Conservation (phyloP, 2,797 vertebrate genomes). For the Karalla daura region DNA sequence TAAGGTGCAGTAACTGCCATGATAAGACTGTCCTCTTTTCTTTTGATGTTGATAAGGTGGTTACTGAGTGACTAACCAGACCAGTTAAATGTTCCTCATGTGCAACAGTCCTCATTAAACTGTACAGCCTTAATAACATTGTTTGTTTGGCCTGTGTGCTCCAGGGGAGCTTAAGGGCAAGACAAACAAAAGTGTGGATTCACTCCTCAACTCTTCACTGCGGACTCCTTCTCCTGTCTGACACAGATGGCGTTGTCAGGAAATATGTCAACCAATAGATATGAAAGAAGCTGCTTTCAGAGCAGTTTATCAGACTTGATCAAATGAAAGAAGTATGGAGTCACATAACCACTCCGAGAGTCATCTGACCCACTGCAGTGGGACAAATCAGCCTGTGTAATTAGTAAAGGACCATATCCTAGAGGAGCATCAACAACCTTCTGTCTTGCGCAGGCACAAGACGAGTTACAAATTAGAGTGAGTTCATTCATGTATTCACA, state of each 20-base stretch:
- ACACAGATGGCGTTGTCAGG: not conserved
- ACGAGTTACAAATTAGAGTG: conserved; percentile 9
- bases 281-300: not conserved
- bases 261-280: not conserved
- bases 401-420: conserved; percentile 15
- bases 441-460: conserved; percentile 23
- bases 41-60: conserved; percentile 69
- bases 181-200: not conserved
- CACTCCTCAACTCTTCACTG: not conserved
- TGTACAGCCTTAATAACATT: conserved; percentile 38
- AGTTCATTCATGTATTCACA: conserved; percentile 1
- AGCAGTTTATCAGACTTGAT: not conserved
- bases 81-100: conserved; percentile 30
- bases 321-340: not conserved
- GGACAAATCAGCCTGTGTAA: conserved; percentile 46
- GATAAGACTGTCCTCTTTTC: conserved; percentile 62
- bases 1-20: conserved; percentile 32
- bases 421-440: conserved; percentile 10
- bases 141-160: conserved; percentile 37
- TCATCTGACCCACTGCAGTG: conserved; percentile 50
- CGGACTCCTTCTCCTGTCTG: not conserved
- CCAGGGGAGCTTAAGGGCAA: conserved; percentile 16
- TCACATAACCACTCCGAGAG: conserved; percentile 13
- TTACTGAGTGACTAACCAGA: conserved; percentile 72
- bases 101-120: conserved; percentile 42